Evolutionary conservation across 2,797 vertebrate species (phyloP).

Genomic region (Meda fulgida): DNA sequence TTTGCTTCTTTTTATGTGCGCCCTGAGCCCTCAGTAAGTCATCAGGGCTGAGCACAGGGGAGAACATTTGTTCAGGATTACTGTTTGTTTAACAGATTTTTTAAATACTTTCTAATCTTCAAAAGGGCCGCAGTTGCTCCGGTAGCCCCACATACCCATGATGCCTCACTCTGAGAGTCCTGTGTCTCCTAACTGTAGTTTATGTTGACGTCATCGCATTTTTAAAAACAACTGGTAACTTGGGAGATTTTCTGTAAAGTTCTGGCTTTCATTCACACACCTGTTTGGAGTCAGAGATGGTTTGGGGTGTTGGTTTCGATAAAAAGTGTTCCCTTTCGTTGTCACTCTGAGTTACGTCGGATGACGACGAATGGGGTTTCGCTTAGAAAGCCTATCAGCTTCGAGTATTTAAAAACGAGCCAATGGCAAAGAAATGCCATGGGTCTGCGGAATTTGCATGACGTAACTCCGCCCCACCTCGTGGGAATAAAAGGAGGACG

Average conservation of each 20-base stretch:
- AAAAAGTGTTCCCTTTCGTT: slow-evolving; percentile 66
- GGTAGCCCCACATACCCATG: slow-evolving; percentile 61
- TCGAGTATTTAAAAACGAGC: no score
- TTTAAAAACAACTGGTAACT: slow-evolving; percentile 78
- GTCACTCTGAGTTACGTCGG: no score
- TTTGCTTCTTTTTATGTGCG: slow-evolving; percentile 47
- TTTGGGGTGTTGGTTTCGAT: slow-evolving; percentile 67
- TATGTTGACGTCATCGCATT: slow-evolving; percentile 66
- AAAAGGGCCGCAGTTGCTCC: slow-evolving; percentile 63
- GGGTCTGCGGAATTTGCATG: no score
- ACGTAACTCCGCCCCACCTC: no score
- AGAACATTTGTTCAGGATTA: slow-evolving; percentile 67
- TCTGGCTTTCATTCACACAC: slow-evolving; percentile 58
- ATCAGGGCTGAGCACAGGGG: slow-evolving; percentile 17
- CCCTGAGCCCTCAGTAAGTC: slow-evolving; percentile 40
- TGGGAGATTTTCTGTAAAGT: slow-evolving; percentile 62
- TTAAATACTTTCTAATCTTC: slow-evolving; percentile 65
- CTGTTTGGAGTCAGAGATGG: slow-evolving; percentile 58
- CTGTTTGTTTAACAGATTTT: slow-evolving; percentile 59
- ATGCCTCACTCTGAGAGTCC: slow-evolving; percentile 65
- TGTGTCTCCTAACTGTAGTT: slow-evolving; percentile 67
- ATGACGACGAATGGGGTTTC: no score
- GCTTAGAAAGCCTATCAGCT: no score
- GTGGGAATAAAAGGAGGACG: no score
- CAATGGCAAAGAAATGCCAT: no score